Percentiles rank a stretch among this genome's conserved stretches.
Evolutionary conservation across 2,888 invertebrate genomes (phyloP).

Genomic region (Vannuccia rotundouncinata): DNA sequence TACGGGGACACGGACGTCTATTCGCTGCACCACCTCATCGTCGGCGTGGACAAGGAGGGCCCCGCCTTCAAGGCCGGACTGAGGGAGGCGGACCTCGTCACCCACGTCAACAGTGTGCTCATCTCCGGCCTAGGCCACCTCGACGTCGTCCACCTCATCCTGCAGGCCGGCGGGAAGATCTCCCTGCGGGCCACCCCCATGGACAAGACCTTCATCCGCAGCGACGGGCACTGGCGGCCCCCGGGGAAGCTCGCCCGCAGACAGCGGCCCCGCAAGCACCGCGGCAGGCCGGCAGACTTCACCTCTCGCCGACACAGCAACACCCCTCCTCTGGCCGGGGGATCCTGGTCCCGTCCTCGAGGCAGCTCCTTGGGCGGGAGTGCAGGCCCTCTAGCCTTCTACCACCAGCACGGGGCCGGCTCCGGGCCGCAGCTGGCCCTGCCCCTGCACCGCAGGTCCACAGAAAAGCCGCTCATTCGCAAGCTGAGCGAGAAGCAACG

Average conservation of each 20-base stretch:
- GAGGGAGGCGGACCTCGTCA: constrained; percentile 72
- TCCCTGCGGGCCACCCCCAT: constrained; percentile 65
- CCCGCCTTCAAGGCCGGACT: constrained; percentile 57
- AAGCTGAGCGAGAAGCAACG: constrained; percentile 34
- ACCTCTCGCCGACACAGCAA: neutral
- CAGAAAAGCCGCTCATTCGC: constrained; percentile 32
- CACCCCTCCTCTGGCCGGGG: neutral
- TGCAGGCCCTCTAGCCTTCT: neutral
- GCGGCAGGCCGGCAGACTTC: neutral
- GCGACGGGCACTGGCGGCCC: constrained; percentile 64
- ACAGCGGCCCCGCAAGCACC: neutral
- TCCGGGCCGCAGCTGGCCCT: neutral
- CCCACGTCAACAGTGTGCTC: constrained; percentile 76
- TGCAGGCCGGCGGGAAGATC: constrained; percentile 47
- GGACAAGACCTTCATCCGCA: constrained; percentile 84
- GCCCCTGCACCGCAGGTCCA: constrained; percentile 7
- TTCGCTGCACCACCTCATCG: constrained; percentile 94
- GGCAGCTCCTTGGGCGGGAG: neutral
- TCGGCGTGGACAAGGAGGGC: constrained; percentile 74
- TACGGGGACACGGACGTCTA: constrained; percentile 95
- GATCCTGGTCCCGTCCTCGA: neutral
- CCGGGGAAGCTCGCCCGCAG: constrained; percentile 30
- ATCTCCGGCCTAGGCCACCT: constrained; percentile 75
- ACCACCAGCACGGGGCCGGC: neutral
- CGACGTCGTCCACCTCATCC: constrained; percentile 77